These are phyloP conservation scores for Panurus biarmicus DNA, from an alignment of 2,113 vertebrate species.

Conservation along the genomic window DNA sequence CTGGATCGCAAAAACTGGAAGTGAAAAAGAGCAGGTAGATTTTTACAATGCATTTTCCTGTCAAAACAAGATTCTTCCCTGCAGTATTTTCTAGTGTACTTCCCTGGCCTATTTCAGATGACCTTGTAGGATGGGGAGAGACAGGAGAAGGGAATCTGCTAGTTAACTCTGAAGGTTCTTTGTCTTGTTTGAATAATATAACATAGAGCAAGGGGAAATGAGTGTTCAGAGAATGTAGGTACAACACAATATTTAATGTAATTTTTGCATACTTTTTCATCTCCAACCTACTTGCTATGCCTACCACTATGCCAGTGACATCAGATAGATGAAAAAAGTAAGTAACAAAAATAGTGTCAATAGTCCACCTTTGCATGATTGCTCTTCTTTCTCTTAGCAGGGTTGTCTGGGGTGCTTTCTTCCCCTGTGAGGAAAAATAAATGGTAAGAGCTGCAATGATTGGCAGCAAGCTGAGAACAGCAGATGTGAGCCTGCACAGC, in stretches of 20 bases:
- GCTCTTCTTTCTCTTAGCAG: background rate
- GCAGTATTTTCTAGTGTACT: background rate
- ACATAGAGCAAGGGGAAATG: background rate
- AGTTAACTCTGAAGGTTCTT: background rate
- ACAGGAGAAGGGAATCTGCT: background rate
- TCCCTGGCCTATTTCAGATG: background rate
- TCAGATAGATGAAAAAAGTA: background rate
- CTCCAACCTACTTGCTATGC: background rate
- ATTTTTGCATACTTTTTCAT: background rate
- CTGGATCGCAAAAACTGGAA: background rate
- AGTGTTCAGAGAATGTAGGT: background rate
- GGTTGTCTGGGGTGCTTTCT: background rate
- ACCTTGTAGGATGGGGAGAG: background rate
- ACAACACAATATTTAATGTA: background rate
- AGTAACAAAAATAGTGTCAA: background rate
- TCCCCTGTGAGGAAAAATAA: background rate
- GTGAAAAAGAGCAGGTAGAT: background rate
- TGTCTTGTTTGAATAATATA: background rate
- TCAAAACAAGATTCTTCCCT: background rate
- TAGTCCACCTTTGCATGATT: background rate
- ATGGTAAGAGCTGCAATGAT: background rate
- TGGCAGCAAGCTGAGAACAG: constrained; percentile 5
- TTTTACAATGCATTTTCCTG: background rate
- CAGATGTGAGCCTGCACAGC: constrained; percentile 39
- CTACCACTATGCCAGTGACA: background rate